Evolutionary conservation across 2,797 vertebrate genomes (phyloP), one percentile per base, ranked within the genome.

Genomic region (Danio albolineatus): DNA sequence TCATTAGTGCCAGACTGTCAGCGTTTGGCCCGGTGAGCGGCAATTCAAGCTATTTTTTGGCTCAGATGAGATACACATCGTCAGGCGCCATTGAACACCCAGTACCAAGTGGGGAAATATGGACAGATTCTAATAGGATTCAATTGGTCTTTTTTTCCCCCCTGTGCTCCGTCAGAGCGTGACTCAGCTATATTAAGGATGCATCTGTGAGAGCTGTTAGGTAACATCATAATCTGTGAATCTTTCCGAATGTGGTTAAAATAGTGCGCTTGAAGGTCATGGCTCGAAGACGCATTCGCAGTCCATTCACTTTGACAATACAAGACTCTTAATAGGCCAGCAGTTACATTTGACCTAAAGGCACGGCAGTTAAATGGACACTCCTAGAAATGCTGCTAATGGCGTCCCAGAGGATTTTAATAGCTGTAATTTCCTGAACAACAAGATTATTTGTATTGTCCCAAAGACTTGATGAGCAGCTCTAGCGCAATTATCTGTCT

Each of bases 1-100:
- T 51, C 76, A 78, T 78, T 78, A 78, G 66, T 71, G 66, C 66
- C 76, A 78, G 41, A 53, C 76, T 71, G 76, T 71, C 57, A 51
- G 65, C 76, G 44, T 51, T 70, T 60, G 46, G 65, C 65, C 46
- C n/a, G 2, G 46, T 53, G 66, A 71, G 59, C 46, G 17, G 46
- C 66, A 70, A 60, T 78, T 48, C 54, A 53, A 51, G 66, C 54
- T 43, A 78, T 71, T 61, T 71, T 71, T 70, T 70, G 76, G 66
- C 56, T 28, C 36, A 39, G 54, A 61, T 51, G 46, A 76, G 43
- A 78, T 38, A 77, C 62, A 77, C 76, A 51, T 60, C 43, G 44
- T 48, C 54, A 43, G 41, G 48, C 65, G 5, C 56, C 51, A 59
- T 67, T 69, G 54, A 70, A 51, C 65, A 62, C 46, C 13, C 14